Percentiles rank a stretch among this genome's conserved stretches.
phyloP scores from a whole-genome alignment of 2,888 invertebrate species.

The Eupithecia abbreviata region DNA sequence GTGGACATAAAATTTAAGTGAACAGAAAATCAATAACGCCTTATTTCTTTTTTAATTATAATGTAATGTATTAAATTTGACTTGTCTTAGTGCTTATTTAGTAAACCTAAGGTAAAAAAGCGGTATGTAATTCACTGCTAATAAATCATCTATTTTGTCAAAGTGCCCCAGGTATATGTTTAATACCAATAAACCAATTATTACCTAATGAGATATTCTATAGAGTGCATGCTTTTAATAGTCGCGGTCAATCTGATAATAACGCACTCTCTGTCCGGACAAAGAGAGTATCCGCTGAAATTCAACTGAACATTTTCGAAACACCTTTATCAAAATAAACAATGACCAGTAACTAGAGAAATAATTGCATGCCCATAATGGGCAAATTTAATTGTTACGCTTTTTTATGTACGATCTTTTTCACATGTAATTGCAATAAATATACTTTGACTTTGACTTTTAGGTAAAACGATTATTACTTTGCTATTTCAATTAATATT shows the following conservation, averaged over 20 bases:
- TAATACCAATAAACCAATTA: constrained; percentile 3
- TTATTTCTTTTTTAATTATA: too few species aligned
- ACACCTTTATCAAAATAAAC: background rate
- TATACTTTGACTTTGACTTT: too few species aligned
- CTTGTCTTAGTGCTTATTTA: too few species aligned
- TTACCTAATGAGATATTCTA: constrained; percentile 41
- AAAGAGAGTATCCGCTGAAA: constrained; percentile 20
- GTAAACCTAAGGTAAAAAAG: too few species aligned
- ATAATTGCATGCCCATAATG: too few species aligned
- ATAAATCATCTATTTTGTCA: background rate
- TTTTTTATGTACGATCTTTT: too few species aligned
- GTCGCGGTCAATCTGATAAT: constrained; percentile 36
- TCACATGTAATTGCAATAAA: too few species aligned
- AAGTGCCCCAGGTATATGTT: background rate
- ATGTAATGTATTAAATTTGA: too few species aligned
- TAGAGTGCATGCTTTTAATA: constrained; percentile 45
- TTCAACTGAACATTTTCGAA: background rate
- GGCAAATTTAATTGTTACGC: too few species aligned
- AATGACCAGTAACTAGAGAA: too few species aligned
- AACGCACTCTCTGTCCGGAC: constrained; percentile 21
- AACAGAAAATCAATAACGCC: too few species aligned
- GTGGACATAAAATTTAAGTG: too few species aligned
- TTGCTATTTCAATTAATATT: background rate
- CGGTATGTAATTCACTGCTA: background rate
- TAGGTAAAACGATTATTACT: background rate